Evolutionary conservation across 1,140 invertebrate species (phyloP).

Genomic region (Aphis gossypii): DNA sequence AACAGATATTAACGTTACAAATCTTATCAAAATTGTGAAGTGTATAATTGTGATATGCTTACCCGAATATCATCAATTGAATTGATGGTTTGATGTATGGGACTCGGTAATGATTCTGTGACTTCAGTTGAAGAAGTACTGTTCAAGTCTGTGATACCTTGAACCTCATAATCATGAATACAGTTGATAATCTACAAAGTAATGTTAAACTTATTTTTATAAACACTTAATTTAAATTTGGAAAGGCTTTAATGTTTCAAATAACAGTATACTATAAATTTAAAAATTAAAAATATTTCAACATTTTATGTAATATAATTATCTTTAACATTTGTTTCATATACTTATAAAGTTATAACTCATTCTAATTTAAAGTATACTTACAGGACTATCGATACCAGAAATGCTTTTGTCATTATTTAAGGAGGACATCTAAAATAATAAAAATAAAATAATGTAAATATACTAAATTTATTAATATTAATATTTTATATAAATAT

Average conservation of each 20-base stretch:
- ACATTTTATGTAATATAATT: background rate
- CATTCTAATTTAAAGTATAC: background rate
- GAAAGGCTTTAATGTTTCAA: background rate
- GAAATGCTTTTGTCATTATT: background rate
- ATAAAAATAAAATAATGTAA: background rate
- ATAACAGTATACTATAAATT: background rate
- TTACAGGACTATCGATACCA: background rate
- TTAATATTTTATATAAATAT: background rate
- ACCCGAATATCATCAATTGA: background rate
- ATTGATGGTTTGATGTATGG: background rate
- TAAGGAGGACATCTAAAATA: background rate
- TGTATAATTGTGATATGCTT: background rate
- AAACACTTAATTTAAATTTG: background rate
- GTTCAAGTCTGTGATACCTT: background rate
- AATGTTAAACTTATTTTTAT: background rate
- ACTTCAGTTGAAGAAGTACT: background rate
- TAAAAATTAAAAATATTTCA: background rate
- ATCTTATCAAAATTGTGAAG: background rate
- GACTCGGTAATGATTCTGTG: slow-evolving; percentile 27
- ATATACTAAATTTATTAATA: background rate
- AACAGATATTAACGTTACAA: background rate
- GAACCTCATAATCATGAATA: background rate
- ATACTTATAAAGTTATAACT: background rate
- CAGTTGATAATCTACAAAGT: background rate
- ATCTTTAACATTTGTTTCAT: background rate